phyloP scores from a whole-genome alignment of 2,113 vertebrate species.

The Malurus elegans region DNA sequence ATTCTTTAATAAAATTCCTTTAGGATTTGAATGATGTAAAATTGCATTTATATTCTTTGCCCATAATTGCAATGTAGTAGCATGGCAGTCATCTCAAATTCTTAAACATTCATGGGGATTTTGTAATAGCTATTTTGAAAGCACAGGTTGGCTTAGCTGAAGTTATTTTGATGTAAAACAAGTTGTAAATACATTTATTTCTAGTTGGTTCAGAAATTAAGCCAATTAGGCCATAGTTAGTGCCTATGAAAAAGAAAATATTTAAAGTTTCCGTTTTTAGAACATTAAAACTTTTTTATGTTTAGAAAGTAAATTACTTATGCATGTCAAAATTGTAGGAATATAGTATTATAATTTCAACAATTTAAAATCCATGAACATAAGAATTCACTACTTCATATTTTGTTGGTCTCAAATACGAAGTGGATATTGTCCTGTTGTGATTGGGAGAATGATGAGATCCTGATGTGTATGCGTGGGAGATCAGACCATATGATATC shows the following conservation, averaged over 20 bases:
- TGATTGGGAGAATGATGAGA: not conserved
- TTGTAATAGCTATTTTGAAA: not conserved
- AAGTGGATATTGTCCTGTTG: not conserved
- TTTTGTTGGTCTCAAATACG: not conserved
- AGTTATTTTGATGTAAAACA: not conserved
- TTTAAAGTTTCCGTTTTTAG: not conserved
- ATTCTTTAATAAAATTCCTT: constrained; percentile 25
- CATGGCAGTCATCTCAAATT: not conserved
- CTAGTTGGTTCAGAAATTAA: not conserved
- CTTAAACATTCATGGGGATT: not conserved
- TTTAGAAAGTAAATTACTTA: not conserved
- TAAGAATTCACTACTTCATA: not conserved
- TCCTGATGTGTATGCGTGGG: not conserved
- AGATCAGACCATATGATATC: not conserved
- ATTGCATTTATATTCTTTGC: not conserved
- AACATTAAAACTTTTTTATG: not conserved
- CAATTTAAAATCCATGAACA: not conserved
- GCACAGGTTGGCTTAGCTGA: not conserved
- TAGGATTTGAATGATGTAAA: not conserved
- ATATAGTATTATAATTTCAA: not conserved
- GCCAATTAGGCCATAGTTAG: not conserved
- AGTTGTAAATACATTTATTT: not conserved
- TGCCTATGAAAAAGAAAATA: not conserved
- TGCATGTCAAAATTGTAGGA: rapidly evolving
- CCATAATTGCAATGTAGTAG: not conserved